phyloP scores from a whole-genome alignment of 2,888 invertebrate species.

The Polylopha cassiicola region DNA sequence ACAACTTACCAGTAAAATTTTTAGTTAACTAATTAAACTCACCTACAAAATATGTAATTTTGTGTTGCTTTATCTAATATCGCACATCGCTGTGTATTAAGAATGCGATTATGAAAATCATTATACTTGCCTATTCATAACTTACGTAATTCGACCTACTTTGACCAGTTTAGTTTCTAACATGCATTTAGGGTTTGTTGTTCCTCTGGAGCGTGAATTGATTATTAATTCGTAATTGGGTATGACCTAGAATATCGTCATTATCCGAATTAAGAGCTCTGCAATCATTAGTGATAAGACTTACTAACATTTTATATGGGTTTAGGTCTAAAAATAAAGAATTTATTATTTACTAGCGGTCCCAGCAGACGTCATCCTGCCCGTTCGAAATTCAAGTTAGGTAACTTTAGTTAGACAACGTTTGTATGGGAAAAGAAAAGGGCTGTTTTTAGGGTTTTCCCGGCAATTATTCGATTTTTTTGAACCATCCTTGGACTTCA shows the following conservation, averaged over 20 bases:
- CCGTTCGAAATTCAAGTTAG: no score
- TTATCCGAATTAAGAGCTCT: no score
- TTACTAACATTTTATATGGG: neutral
- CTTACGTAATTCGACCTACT: conserved; percentile 61
- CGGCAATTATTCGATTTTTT: no score
- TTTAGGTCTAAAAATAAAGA: no score
- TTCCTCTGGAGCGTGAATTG: conserved; percentile 53
- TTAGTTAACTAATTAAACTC: conserved; percentile 12
- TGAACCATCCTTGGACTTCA: no score
- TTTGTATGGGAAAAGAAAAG: no score
- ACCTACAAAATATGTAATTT: conserved; percentile 36
- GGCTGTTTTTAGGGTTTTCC: no score
- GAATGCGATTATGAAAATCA: conserved; percentile 58
- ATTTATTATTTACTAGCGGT: no score
- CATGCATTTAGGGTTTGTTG: conserved; percentile 31
- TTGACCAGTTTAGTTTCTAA: conserved; percentile 33
- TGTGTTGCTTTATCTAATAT: conserved; percentile 38
- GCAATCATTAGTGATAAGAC: neutral
- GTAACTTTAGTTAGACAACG: no score
- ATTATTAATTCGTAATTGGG: conserved; percentile 26
- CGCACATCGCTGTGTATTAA: conserved; percentile 39
- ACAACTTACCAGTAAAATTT: conserved; percentile 2
- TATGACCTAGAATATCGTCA: no score
- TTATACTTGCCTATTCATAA: conserved; percentile 51
- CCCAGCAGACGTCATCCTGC: no score